These are phyloP conservation scores for Erebia epiphron DNA, from an alignment of 2,888 invertebrate genomes.

Conservation along the genomic window DNA sequence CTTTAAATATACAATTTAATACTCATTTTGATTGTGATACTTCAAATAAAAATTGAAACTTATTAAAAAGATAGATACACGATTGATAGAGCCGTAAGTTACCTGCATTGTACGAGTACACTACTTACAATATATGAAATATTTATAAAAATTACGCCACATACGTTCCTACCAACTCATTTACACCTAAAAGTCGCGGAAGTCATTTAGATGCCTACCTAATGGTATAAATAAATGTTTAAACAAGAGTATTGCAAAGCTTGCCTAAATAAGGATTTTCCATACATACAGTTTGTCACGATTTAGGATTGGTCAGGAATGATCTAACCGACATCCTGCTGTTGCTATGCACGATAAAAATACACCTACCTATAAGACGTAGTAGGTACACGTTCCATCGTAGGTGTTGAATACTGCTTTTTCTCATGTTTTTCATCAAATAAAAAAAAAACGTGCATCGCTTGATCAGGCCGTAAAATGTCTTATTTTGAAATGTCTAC, in stretches of 20 bases:
- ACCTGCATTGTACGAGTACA: too few species aligned
- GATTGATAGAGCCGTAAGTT: too few species aligned
- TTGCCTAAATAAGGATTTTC: slow-evolving; percentile 22
- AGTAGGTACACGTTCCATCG: neutral
- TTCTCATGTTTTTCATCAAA: neutral
- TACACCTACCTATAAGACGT: neutral
- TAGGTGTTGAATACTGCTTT: neutral
- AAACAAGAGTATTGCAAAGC: slow-evolving; percentile 9
- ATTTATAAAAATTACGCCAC: neutral
- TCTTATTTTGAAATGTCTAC: neutral
- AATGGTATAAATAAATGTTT: slow-evolving; percentile 17
- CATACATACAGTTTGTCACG: neutral
- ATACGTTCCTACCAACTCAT: slow-evolving; percentile 6
- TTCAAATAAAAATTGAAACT: too few species aligned
- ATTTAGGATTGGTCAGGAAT: neutral
- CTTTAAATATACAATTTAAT: neutral
- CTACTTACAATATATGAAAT: neutral
- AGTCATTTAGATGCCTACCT: slow-evolving; percentile 11
- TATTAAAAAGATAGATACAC: too few species aligned
- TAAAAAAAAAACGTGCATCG: neutral
- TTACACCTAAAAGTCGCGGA: slow-evolving; percentile 17
- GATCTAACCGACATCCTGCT: slow-evolving; percentile 13
- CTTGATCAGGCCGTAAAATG: neutral
- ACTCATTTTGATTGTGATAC: too few species aligned
- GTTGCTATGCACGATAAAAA: neutral